Conservation (phyloP, 2,113 vertebrate genomes). For the Noturus placidus region DNA sequence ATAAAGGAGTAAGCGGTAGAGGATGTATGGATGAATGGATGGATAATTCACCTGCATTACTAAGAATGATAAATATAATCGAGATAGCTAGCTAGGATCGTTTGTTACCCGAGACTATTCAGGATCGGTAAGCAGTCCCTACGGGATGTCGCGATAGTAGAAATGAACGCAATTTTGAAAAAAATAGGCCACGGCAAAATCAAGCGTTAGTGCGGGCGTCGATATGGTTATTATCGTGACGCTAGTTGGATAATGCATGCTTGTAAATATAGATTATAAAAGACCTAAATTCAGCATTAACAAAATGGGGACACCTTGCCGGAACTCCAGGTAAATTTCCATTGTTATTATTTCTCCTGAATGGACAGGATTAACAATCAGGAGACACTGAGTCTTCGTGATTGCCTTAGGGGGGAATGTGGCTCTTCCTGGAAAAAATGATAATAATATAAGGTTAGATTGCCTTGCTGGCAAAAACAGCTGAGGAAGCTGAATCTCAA, state of each 20-base stretch:
- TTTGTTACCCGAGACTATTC: background rate
- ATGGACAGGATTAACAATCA: slow-evolving; percentile 20
- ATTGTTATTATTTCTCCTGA: slow-evolving; percentile 17
- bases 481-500: slow-evolving; percentile 10
- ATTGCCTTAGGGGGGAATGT: slow-evolving; percentile 11
- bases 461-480: background rate
- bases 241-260: background rate
- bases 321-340: background rate
- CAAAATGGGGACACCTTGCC: background rate
- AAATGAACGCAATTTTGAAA: too few species aligned
- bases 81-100: too few species aligned
- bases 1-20: too few species aligned
- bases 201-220: background rate
- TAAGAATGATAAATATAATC: background rate
- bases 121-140: background rate
- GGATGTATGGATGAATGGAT: too few species aligned
- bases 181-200: too few species aligned
- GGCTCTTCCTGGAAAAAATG: background rate
- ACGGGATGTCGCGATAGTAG: too few species aligned
- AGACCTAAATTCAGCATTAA: background rate
- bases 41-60: background rate
- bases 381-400: background rate
- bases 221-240: background rate
- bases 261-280: background rate
- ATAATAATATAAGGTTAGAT: slow-evolving; percentile 30